Base-by-base conservation (phyloP, 2,888 invertebrate species). In the Auanema sp. region DNA sequence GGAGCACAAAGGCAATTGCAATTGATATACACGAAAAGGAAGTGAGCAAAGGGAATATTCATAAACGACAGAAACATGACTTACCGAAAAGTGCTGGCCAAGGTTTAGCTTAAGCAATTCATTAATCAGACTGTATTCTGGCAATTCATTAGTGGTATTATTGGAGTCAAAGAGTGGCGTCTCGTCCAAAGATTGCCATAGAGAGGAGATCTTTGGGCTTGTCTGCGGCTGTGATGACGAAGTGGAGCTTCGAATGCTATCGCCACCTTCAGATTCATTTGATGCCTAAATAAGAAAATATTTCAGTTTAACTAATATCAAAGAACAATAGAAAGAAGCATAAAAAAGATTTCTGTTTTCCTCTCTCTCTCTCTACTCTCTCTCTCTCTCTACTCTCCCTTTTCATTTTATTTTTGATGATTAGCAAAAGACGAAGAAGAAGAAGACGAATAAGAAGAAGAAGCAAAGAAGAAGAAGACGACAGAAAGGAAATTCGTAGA, bases 101-200 rank as follows among this genome's bases (percentile, higher is more conserved):
- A 75, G 50, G 47, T 75, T 72, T 18, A 75, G 57, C 33, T 67
- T 67, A 41, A 75, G 60, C 42, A 75, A 64, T 50, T 75, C 69
- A 24, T 71, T 65, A 12, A 75, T 60, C 40, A 75, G 62, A 2
- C 52, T 61, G 60, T 68, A 70, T 24, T 71, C 71, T 2, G 58
- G 41, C 21, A 57, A 51, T 16, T 62, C 62, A 18, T 42, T 33
- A 11, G 55, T 14, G 12, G 44, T 18, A 12, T 54, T 52, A 25
- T 18, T 24, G 52, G 25, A 16, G 24, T 23, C 21, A 21, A 24
- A 25, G n/a, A 24, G 21, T 40, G 65, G 66, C 65, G 59, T 60
- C 47, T 50, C 55, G 58, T 68, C 64, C n/a, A 60, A 61, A n/a
- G 59, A 59, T 23, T 57, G 60, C 44, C 44, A 25, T 10, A 23